A percentile compares a stretch with the other conserved stretches of the same genome.
Evolutionary conservation across 2,113 vertebrate species (phyloP).

Genomic region (Marmota flaviventris): DNA sequence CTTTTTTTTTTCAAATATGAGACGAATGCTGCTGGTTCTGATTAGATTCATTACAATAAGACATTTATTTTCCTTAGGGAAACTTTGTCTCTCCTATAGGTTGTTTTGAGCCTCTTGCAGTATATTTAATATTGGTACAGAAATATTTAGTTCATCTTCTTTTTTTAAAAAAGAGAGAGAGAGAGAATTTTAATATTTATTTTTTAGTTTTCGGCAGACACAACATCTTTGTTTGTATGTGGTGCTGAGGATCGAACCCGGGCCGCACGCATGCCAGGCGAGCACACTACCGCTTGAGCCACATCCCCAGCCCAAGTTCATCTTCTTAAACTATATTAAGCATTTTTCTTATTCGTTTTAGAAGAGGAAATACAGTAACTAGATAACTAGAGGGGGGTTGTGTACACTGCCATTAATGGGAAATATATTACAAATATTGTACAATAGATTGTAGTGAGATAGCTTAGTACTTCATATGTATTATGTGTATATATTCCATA

Average conservation of each 20-base stretch:
- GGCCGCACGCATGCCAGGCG: no score
- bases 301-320: background rate
- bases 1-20: background rate
- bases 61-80: background rate
- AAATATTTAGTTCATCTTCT: constrained; percentile 9
- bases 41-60: background rate
- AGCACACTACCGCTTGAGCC: no score
- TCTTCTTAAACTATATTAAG: background rate
- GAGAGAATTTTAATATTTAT: no score
- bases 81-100: background rate
- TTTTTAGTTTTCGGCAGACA: no score
- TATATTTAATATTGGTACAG: background rate
- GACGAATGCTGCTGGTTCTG: background rate
- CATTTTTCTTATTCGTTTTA: background rate
- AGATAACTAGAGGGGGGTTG: background rate
- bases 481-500: background rate
- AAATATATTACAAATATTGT: constrained; percentile 59
- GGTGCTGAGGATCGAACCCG: no score
- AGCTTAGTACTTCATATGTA: constrained; percentile 21
- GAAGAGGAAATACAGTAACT: background rate
- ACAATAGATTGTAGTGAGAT: constrained; percentile 68
- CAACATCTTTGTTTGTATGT: no score
- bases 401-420: constrained; percentile 55
- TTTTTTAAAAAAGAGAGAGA: background rate
- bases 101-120: background rate